A percentile compares a stretch with the other conserved stretches of the same genome.
Conservation (phyloP, 2,797 vertebrate species). For the Distichodus sexfasciatus region DNA sequence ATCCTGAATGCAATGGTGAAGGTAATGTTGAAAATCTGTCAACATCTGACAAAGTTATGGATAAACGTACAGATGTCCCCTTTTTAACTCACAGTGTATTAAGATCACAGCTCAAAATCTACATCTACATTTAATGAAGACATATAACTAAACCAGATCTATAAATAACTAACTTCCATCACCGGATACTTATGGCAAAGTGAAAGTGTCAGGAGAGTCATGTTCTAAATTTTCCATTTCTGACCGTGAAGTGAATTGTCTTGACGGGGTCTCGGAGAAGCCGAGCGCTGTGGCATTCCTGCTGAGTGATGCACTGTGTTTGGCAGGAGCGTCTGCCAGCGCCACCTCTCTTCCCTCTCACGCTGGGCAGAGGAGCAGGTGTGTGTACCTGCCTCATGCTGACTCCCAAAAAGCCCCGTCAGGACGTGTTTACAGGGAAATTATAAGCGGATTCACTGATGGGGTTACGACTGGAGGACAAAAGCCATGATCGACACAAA, state of each 20-base stretch:
- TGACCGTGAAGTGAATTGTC: conserved; percentile 31
- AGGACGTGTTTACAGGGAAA: neutral
- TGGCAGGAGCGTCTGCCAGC: conserved; percentile 18
- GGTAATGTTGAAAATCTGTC: too few relatives aligned
- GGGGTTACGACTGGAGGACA: too few relatives aligned
- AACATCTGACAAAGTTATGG: too few relatives aligned
- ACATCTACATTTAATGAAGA: neutral
- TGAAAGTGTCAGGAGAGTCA: neutral
- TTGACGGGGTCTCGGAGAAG: conserved; percentile 38
- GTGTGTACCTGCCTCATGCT: neutral
- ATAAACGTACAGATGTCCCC: too few relatives aligned
- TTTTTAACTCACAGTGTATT: too few relatives aligned
- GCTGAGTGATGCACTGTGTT: conserved; percentile 41
- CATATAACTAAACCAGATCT: too few relatives aligned
- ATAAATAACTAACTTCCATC: neutral
- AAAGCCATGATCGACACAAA: too few relatives aligned
- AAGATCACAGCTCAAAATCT: too few relatives aligned
- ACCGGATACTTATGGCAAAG: neutral
- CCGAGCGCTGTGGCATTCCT: conserved; percentile 37
- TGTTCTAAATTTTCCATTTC: conserved; percentile 27
- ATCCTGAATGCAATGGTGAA: too few relatives aligned
- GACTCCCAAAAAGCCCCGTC: neutral
- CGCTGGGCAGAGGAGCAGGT: conserved; percentile 29
- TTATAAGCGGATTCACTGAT: too few relatives aligned
- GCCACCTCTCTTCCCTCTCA: conserved; percentile 26